These are phyloP conservation scores for Scaptomyza parva DNA, from an alignment of 2,888 invertebrate species.

Conservation along the genomic window DNA sequence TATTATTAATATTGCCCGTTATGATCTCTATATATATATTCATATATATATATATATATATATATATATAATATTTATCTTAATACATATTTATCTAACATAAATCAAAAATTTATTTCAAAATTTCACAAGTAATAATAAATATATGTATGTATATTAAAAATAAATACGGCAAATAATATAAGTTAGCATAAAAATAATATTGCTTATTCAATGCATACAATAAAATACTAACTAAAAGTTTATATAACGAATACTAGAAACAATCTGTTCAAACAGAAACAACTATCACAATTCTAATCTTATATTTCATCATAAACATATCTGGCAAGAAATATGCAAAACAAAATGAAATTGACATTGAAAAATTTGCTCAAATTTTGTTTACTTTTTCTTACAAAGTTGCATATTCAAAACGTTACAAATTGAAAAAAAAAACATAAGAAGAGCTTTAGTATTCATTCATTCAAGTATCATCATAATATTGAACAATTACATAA, in stretches of 20 bases:
- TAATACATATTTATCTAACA: constrained; percentile 10
- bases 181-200: constrained; percentile 9
- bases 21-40: constrained; percentile 5
- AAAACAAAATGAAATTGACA: constrained; percentile 29
- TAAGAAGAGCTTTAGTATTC: not conserved
- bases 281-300: constrained; percentile 57
- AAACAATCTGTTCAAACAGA: constrained; percentile 33
- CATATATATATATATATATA: not conserved
- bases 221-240: constrained; percentile 3
- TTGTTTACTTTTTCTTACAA: not conserved
- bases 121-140: not conserved
- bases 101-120: constrained; percentile 1
- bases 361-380: not conserved
- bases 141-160: not conserved
- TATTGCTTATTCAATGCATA: constrained; percentile 34
- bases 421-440: constrained; percentile 7
- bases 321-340: constrained; percentile 42
- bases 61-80: not conserved
- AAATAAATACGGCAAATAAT: constrained; percentile 3
- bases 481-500: too few relatives aligned
- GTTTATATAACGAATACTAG: constrained; percentile 32
- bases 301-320: constrained; percentile 32
- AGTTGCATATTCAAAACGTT: constrained; percentile 31
- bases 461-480: too few relatives aligned
- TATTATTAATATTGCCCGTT: constrained; percentile 11